Evolutionary conservation across 2,113 vertebrate genomes (phyloP).

Genomic region (Pygoscelis antarcticus): DNA sequence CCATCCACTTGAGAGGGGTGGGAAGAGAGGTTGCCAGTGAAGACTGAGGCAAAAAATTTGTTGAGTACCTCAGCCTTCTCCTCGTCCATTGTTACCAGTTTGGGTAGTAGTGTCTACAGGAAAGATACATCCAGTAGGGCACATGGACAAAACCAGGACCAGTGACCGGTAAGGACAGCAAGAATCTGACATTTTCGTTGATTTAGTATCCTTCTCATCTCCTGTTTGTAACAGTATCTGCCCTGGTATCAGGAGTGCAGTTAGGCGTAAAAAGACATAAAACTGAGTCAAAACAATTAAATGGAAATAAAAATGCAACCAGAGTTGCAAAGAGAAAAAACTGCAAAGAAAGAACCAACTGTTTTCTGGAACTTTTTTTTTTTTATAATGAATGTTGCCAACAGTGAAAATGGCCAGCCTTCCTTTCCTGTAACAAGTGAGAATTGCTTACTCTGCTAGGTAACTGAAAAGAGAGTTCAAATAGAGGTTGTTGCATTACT

Average conservation of each 20-base stretch:
- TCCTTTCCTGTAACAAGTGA: not conserved
- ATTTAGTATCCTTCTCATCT: not conserved
- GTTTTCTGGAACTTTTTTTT: not conserved
- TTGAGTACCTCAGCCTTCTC: not conserved
- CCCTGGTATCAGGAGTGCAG: not conserved
- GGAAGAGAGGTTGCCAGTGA: not conserved
- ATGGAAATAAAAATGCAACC: not conserved
- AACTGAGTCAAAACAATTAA: not conserved
- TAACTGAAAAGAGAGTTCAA: not conserved
- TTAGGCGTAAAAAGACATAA: not conserved
- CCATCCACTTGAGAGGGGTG: not conserved
- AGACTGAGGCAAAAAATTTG: not conserved
- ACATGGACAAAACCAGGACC: not conserved
- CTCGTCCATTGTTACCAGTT: not conserved
- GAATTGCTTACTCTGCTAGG: not conserved
- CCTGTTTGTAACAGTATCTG: not conserved
- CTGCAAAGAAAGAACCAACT: not conserved
- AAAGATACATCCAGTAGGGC: not conserved
- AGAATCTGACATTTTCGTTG: not conserved
- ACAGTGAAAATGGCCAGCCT: not conserved
- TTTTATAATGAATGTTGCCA: not conserved
- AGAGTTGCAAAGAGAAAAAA: not conserved
- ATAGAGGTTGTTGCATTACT: not conserved
- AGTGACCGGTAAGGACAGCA: not conserved
- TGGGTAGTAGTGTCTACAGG: not conserved